Percentiles rank a stretch among this genome's conserved stretches.
phyloP scores from a whole-genome alignment of 2,888 invertebrate genomes.

The Diabrotica balteata region DNA sequence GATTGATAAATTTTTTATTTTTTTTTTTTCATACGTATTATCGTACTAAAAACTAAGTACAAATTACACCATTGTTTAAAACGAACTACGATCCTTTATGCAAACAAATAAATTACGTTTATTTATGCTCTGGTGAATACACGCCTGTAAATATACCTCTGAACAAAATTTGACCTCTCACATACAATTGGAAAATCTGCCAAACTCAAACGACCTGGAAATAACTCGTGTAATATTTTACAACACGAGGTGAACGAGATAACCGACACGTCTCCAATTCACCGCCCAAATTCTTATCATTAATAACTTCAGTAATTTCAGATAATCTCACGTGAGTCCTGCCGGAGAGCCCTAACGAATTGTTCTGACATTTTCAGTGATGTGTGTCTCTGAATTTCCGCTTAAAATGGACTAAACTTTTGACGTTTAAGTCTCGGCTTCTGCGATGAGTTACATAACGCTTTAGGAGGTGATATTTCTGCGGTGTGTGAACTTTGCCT shows the following conservation, averaged over 20 bases:
- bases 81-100: too few relatives aligned
- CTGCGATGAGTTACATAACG: too few relatives aligned
- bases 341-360: conserved; percentile 9
- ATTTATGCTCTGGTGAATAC: too few relatives aligned
- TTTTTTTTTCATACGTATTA: too few relatives aligned
- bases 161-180: neutral
- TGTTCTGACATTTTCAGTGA: conserved; percentile 17
- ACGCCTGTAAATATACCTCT: too few relatives aligned
- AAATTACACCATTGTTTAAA: too few relatives aligned
- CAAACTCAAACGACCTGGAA: conserved; percentile 3
- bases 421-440: conserved; percentile 7
- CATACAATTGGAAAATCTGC: neutral
- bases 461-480: too few relatives aligned
- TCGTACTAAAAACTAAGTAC: too few relatives aligned
- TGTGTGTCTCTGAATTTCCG: conserved; percentile 12
- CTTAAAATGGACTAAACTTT: conserved; percentile 4
- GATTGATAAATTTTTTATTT: too few relatives aligned
- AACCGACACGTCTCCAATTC: conserved; percentile 4
- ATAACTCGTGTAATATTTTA: conserved; percentile 15
- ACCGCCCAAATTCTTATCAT: conserved; percentile 11
- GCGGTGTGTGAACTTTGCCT: too few relatives aligned
- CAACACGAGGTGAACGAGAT: conserved; percentile 10
- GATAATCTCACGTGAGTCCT: conserved; percentile 13
- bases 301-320: conserved; percentile 13
- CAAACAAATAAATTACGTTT: too few relatives aligned